phyloP scores from a whole-genome alignment of 2,113 vertebrate genomes.

The Apteryx mantelli region DNA sequence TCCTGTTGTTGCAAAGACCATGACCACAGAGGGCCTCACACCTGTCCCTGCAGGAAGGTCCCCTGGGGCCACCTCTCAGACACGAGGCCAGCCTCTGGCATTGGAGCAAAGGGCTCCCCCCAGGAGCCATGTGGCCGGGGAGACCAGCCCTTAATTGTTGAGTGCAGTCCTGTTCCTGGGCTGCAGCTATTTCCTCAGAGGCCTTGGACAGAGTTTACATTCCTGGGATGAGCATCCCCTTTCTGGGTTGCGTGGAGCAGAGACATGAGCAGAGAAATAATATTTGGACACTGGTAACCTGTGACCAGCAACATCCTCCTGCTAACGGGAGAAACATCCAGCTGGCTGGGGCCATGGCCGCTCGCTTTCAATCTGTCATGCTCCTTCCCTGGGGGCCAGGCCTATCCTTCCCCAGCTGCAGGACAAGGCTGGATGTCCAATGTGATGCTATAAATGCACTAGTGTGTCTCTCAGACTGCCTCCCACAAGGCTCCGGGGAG shows the following conservation, averaged over 20 bases:
- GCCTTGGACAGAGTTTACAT: slow-evolving; percentile 62
- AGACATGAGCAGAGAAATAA: slow-evolving; percentile 57
- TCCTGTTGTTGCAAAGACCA: slow-evolving; percentile 60
- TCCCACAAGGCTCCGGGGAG: background rate
- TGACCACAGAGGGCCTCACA: slow-evolving; percentile 33
- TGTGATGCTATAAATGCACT: slow-evolving; percentile 7
- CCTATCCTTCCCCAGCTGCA: background rate
- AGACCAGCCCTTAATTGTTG: slow-evolving; percentile 42
- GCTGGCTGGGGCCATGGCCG: background rate
- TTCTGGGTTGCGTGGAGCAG: slow-evolving; percentile 58
- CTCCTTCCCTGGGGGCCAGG: background rate
- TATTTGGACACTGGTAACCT: slow-evolving; percentile 63
- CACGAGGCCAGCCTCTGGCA: slow-evolving; percentile 44
- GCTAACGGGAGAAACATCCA: slow-evolving; percentile 34
- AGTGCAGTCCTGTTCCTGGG: slow-evolving; percentile 39
- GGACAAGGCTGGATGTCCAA: background rate
- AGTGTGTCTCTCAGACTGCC: fast-evolving
- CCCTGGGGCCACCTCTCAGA: slow-evolving; percentile 55
- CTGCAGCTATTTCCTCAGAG: slow-evolving; percentile 63
- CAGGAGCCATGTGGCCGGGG: slow-evolving; percentile 22
- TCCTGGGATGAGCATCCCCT: slow-evolving; percentile 73
- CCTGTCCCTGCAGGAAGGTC: slow-evolving; percentile 70
- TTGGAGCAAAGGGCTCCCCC: slow-evolving; percentile 65
- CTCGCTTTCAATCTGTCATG: background rate
- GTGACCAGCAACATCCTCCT: slow-evolving; percentile 68